A percentile compares a stretch with the other conserved stretches of the same genome.
Conservation (phyloP, 2,113 vertebrate species). For the Azemiops feae region DNA sequence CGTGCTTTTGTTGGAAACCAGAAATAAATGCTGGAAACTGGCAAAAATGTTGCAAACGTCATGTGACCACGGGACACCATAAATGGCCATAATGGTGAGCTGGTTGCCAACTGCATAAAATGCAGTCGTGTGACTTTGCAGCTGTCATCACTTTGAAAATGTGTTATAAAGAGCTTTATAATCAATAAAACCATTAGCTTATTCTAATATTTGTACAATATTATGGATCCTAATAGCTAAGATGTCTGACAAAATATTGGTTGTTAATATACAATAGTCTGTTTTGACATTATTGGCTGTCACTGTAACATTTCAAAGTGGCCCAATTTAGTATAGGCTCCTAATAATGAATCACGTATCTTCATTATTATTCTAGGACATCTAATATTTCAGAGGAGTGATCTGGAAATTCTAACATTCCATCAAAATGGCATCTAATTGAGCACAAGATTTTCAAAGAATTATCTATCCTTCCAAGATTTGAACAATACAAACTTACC, state of each 20-base stretch:
- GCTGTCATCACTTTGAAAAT: too few relatives aligned
- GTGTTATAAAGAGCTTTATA: too few relatives aligned
- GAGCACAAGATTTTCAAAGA: neutral
- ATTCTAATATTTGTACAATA: too few relatives aligned
- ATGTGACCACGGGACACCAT: neutral
- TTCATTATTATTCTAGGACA: neutral
- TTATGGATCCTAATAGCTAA: neutral
- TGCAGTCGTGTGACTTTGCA: too few relatives aligned
- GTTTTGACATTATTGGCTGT: neutral
- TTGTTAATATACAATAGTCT: neutral
- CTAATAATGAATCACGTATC: neutral
- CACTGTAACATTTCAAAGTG: neutral
- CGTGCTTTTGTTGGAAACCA: neutral
- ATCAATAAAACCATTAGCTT: neutral
- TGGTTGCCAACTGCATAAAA: too few relatives aligned
- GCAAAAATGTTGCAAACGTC: neutral
- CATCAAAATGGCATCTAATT: neutral
- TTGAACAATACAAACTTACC: constrained; percentile 70
- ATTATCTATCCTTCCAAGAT: neutral
- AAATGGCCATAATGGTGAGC: neutral
- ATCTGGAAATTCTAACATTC: neutral
- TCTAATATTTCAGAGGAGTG: neutral
- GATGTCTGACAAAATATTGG: neutral
- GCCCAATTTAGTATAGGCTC: neutral
- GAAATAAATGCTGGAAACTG: neutral